Percentiles rank a stretch among this genome's conserved stretches.
These are phyloP conservation scores for Podotricha telesiphe DNA, from an alignment of 2,888 invertebrate species.

Conservation along the genomic window DNA sequence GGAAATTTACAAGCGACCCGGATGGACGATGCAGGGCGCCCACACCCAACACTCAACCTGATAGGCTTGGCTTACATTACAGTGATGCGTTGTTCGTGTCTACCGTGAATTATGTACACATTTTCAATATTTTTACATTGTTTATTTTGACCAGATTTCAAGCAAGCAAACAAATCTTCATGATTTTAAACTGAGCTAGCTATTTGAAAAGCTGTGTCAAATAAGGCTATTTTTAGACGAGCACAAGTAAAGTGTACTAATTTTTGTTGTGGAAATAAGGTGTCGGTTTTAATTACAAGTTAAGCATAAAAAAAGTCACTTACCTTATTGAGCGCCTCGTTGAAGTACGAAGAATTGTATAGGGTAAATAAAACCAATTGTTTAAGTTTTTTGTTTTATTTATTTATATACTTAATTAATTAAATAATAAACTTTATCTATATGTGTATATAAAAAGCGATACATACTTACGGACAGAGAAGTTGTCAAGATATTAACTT, in stretches of 20 bases:
- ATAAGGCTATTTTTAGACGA: not conserved
- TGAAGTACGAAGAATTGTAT: not conserved
- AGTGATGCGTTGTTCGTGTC: conserved; percentile 71
- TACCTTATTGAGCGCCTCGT: conserved; percentile 17
- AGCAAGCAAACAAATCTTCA: not conserved
- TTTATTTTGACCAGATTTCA: not conserved
- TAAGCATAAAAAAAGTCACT: conserved; percentile 34
- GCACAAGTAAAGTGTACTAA: not conserved
- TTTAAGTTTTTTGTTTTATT: not conserved
- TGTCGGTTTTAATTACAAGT: not conserved
- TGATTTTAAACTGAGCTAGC: not conserved
- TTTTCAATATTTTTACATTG: conserved; percentile 9
- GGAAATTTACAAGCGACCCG: conserved; percentile 18
- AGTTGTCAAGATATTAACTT: no score
- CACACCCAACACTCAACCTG: conserved; percentile 59
- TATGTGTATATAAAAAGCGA: not conserved
- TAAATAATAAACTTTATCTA: not conserved
- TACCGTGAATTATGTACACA: conserved; percentile 57
- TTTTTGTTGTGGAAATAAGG: not conserved
- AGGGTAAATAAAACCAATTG: conserved; percentile 32
- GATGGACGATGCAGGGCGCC: conserved; percentile 10
- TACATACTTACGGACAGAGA: no score
- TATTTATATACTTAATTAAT: not conserved
- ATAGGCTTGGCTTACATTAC: conserved; percentile 69
- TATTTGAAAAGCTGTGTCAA: not conserved